Base-by-base conservation (phyloP, 2,888 invertebrate species). In the Norana najaformis region DNA sequence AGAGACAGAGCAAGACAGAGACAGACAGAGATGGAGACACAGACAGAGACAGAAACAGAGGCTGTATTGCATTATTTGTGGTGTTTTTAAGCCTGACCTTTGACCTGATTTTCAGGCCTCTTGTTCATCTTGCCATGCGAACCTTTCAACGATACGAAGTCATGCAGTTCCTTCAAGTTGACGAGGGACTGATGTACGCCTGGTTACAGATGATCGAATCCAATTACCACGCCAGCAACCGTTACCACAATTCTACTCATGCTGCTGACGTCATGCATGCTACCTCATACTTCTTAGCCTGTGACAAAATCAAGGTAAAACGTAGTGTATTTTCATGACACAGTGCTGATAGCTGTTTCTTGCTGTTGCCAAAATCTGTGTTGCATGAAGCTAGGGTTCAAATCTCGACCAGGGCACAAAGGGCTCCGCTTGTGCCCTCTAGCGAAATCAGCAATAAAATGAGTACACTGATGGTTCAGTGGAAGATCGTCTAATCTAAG, bases 201-300 rank as follows among this genome's bases (percentile, higher is more conserved):
- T 99, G 99, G 99, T 95, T 99, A 91, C 97, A 97, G 6, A 96
- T 98, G 90, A 97, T 99, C 89, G 98, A 99, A 95, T 96, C 97
- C 82, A 97, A 98, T 95, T 99, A 99, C 95, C 98, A 97, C 94
- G 95, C 96, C 35, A 96, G 96, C 92, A 99, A 99, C 95, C 96
- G 97, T 69, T 99, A 99, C 95, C 99, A 99, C 95, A 99, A 99
- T 95, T 98, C 98, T 3, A 98, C 99, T 2, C 99, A 99, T 94
- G 99, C 99, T 5, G 98, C 99, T 90, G 99, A 99, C 95, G 99
- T 99, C 23, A 96, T 99, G 95, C 96, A 96, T 92, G 98, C 98
- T 13, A 97, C 98, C 11, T 98, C 98, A 30, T 97, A 96, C 95
- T 99, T 98, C 95, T 96, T 99, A 93, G 97, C 97, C 94, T 97